A percentile compares a stretch with the other conserved stretches of the same genome.
phyloP scores from a whole-genome alignment of 2,113 vertebrate species.

The Bubalus kerabau region DNA sequence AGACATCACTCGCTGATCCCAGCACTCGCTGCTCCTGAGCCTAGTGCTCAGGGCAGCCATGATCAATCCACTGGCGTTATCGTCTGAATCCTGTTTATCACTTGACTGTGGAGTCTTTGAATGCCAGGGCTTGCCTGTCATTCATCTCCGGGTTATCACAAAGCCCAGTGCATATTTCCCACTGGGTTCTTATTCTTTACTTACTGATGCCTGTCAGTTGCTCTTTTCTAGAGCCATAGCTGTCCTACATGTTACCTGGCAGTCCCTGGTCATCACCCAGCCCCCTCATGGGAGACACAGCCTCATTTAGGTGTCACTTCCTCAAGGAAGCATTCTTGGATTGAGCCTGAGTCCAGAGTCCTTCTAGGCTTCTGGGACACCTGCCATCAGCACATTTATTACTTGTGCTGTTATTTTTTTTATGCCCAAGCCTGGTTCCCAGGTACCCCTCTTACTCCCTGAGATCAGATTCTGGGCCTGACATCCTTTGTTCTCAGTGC shows the following conservation, averaged over 20 bases:
- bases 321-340: not conserved
- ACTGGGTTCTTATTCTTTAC: not conserved
- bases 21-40: not conserved
- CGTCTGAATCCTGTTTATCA: not conserved
- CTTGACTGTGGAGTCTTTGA: not conserved
- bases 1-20: not conserved
- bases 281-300: not conserved
- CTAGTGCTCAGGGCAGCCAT: not conserved
- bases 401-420: not conserved
- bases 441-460: rapidly evolving
- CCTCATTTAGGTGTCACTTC: not conserved
- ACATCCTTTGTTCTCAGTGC: not conserved
- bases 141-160: not conserved
- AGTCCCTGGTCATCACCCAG: not conserved
- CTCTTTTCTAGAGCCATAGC: not conserved
- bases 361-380: not conserved
- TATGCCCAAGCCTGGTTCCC: not conserved
- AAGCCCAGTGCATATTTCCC: not conserved
- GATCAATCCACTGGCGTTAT: not conserved
- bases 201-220: not conserved
- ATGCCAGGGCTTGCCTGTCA: not conserved
- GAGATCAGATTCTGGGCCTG: not conserved
- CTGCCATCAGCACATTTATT: not conserved
- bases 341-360: not conserved
- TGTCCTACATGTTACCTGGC: not conserved